phyloP scores from a whole-genome alignment of 2,113 vertebrate species.

The Synodontis membranacea region DNA sequence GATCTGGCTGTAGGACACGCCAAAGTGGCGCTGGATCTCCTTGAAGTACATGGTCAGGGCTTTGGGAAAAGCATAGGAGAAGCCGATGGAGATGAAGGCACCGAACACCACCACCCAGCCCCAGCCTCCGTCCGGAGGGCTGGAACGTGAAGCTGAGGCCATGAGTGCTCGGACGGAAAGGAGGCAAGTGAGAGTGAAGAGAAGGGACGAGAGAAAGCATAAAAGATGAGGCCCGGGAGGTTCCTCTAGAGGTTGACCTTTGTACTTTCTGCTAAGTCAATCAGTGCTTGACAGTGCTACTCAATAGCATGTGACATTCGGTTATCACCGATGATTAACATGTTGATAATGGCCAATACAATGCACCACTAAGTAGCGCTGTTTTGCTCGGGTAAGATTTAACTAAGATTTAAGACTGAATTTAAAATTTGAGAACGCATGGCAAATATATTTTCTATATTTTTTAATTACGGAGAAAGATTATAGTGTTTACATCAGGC shows the following conservation, averaged over 20 bases:
- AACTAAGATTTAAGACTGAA: not conserved
- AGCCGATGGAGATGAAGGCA: constrained; percentile 78
- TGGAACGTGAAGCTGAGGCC: constrained; percentile 47
- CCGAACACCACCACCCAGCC: constrained; percentile 78
- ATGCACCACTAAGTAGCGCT: not conserved
- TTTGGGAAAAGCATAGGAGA: constrained; percentile 82
- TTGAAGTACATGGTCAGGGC: constrained; percentile 79
- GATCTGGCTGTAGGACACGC: constrained; percentile 73
- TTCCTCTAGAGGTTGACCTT: constrained; percentile 33
- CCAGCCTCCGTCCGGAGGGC: constrained; percentile 77
- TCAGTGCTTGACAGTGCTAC: constrained; percentile 40
- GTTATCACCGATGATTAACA: not conserved
- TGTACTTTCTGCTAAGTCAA: constrained; percentile 22
- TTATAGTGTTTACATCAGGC: not conserved
- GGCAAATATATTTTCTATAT: not conserved
- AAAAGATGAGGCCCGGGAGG: not conserved
- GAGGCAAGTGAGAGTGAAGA: not conserved
- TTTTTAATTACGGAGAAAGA: not conserved
- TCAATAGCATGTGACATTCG: constrained; percentile 36
- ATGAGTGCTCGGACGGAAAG: constrained; percentile 58
- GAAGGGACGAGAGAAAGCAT: not conserved
- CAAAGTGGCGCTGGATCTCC: constrained; percentile 80
- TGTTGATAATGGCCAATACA: not conserved
- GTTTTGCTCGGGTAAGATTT: not conserved
- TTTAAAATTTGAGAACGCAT: not conserved